These are phyloP conservation scores for Sebastes cheni DNA, from an alignment of 2,797 vertebrate species.

Conservation along the genomic window DNA sequence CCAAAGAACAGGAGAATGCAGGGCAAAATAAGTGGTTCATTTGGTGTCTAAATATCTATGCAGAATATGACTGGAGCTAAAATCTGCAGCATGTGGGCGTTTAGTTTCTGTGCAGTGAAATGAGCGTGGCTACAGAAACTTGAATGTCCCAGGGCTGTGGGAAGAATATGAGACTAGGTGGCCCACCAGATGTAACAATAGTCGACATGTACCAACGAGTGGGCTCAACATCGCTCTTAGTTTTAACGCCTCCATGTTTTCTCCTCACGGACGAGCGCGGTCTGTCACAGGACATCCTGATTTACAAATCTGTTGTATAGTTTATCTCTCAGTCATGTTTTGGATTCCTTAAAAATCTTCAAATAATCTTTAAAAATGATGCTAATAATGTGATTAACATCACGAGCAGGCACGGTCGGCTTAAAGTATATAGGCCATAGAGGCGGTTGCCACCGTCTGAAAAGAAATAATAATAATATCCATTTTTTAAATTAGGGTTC, in stretches of 20 bases:
- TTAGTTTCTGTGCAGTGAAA: not conserved
- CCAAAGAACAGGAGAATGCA: not conserved
- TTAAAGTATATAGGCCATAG: too few relatives aligned
- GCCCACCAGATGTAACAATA: not conserved
- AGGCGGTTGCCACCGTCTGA: too few relatives aligned
- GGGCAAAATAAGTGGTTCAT: not conserved
- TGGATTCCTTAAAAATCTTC: not conserved
- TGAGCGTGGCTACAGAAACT: not conserved
- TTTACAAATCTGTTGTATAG: not conserved
- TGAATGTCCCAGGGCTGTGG: not conserved
- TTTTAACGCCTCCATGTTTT: not conserved
- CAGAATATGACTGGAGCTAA: not conserved
- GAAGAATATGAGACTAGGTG: not conserved
- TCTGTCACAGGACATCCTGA: not conserved
- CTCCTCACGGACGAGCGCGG: not conserved
- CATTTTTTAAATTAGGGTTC: too few relatives aligned
- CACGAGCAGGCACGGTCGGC: not conserved
- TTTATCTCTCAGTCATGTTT: not conserved
- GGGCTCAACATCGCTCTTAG: not conserved
- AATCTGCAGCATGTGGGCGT: slow-evolving; percentile 13
- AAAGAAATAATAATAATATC: too few relatives aligned
- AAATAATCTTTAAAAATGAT: not conserved
- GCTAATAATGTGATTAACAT: not conserved
- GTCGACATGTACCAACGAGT: not conserved
- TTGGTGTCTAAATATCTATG: not conserved